Evolutionary conservation across 2,888 invertebrate species (phyloP), one percentile per base, ranked within the genome.

Genomic region (Hirtodrosophila confusa): DNA sequence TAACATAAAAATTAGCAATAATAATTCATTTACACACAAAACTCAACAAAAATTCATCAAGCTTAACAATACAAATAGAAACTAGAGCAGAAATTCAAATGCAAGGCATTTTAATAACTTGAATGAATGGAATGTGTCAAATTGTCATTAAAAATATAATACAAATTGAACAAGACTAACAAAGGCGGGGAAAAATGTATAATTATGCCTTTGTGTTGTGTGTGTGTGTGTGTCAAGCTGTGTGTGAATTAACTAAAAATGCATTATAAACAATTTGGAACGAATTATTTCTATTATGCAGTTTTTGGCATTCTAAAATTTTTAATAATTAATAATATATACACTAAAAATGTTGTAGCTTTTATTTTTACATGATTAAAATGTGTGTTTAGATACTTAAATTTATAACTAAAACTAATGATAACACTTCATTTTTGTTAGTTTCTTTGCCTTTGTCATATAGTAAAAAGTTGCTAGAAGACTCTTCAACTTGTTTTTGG

Each of bases 401-500:
- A 65, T 64, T 64, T 84, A 86, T 23, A 88, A 86, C 64, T 85
- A 80, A 78, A 87, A 87, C 84, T 85, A 85, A 86, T 88, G 84
- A 85, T 85, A 84, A 84, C 75, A 75, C 78, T 86, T 82, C 48
- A 9, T 24, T 4, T 17, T 41, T 9, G 10, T 43, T 48, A n/a
- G 35, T 55, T 48, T 40, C 4, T 5, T 39, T 48, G 27, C 27
- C 11, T 67, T 54, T 71, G 11, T 12, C 12, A 27, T 53, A 55
- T 31, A 23, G 24, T 47, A 27, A 2, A 27, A 5, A 27, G 27
- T 41, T 35, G 17, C 17, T 62, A 68, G 88, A 73, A 75, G 83
- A 78, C 76, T 70, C 69, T 73, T 73, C 71, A 78, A 76, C 77
- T 64, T 67, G 39, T 35, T 55, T 47, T 3, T 27, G 27, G 31